phyloP scores from a whole-genome alignment of 2,113 vertebrate species.

The Dascyllus trimaculatus region DNA sequence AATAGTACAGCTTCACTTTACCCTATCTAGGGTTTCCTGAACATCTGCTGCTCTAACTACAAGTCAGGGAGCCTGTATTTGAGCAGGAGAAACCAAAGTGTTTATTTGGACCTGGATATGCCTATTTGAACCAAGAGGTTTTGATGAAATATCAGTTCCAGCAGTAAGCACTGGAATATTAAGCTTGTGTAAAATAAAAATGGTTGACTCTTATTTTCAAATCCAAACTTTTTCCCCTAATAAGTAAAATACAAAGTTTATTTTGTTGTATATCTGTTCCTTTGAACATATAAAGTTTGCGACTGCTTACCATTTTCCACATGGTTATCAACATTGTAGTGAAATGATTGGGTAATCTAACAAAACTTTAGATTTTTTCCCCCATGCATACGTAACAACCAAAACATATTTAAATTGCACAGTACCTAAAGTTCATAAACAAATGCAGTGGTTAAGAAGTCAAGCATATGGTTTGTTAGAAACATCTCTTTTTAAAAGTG shows the following conservation, averaged over 20 bases:
- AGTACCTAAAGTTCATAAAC: no score
- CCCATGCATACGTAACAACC: no score
- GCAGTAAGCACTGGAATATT: background rate
- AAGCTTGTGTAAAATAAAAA: background rate
- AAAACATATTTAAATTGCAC: no score
- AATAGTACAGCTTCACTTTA: constrained; percentile 1
- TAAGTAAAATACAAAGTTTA: no score
- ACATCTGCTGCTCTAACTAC: constrained; percentile 56
- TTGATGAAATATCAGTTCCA: background rate
- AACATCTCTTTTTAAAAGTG: no score
- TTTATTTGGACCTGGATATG: constrained; percentile 21
- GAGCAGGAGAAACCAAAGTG: constrained; percentile 25
- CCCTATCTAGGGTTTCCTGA: constrained; percentile 50
- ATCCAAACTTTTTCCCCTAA: background rate
- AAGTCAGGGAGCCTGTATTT: constrained; percentile 26
- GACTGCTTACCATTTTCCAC: background rate
- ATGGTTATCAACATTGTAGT: background rate
- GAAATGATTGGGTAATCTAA: background rate
- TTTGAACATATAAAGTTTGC: background rate
- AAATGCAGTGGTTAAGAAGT: no score
- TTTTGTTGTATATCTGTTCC: background rate
- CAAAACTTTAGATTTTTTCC: background rate
- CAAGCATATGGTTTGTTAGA: no score
- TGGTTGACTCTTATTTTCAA: background rate
- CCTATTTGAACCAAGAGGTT: background rate